Evolutionary conservation across 2,888 invertebrate genomes (phyloP).

Genomic region (Bedellia somnulentella): DNA sequence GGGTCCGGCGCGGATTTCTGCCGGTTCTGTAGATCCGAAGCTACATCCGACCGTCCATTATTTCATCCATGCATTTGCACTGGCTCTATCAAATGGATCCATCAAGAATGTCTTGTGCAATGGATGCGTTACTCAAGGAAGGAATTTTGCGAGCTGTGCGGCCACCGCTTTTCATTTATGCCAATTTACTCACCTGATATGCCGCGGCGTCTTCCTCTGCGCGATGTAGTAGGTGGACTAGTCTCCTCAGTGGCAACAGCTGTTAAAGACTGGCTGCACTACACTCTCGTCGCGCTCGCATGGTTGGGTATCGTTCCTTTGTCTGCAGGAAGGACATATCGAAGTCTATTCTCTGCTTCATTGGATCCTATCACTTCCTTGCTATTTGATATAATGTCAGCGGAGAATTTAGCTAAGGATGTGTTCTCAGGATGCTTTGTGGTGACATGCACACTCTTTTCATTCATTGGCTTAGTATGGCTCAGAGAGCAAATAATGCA

Average conservation of each 20-base stretch:
- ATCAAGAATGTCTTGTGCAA: conserved; percentile 97
- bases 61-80: conserved; percentile 99
- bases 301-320: conserved; percentile 97
- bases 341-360: conserved; percentile 89
- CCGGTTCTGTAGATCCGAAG: conserved; percentile 96
- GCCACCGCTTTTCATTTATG: conserved; percentile 96
- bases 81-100: conserved; percentile 98
- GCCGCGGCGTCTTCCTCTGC: conserved; percentile 94
- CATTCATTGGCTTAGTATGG: conserved; percentile 97
- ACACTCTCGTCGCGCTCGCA: conserved; percentile 93
- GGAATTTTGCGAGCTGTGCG: conserved; percentile 97
- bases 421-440: conserved; percentile 96
- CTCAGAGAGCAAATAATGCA: conserved; percentile 96
- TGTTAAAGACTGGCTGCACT: conserved; percentile 95
- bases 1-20: conserved; percentile 84
- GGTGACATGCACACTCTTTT: conserved; percentile 92
- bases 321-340: conserved; percentile 93
- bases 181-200: conserved; percentile 99
- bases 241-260: conserved; percentile 88
- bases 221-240: conserved; percentile 89
- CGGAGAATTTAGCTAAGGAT: conserved; percentile 90
- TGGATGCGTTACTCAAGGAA: conserved; percentile 99
- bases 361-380: conserved; percentile 83
- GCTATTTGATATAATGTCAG: conserved; percentile 89
- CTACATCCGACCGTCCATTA: conserved; percentile 85